phyloP scores from a whole-genome alignment of 2,113 vertebrate genomes.

The Xiphophorus hellerii region DNA sequence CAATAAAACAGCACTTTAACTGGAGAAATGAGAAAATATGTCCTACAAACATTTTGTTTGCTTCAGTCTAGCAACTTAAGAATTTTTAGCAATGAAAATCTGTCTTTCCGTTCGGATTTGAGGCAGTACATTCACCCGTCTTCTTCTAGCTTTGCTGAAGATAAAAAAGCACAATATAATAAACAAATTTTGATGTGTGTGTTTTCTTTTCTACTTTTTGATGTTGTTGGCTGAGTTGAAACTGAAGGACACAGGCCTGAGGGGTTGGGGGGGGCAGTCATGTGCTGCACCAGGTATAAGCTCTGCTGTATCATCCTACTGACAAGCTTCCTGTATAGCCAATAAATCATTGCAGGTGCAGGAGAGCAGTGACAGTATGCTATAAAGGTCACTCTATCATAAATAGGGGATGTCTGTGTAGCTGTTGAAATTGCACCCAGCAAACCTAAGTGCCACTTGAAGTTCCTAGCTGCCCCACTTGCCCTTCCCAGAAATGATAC shows the following conservation, averaged over 20 bases:
- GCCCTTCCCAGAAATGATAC: slow-evolving; percentile 33
- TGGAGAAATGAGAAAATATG: neutral
- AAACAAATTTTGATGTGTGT: neutral
- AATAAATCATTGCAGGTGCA: slow-evolving; percentile 69
- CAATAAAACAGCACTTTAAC: neutral
- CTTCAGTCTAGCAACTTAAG: slow-evolving; percentile 37
- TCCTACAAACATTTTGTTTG: slow-evolving; percentile 35
- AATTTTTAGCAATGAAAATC: neutral
- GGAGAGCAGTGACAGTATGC: slow-evolving; percentile 54
- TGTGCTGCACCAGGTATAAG: slow-evolving; percentile 39
- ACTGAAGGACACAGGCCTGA: slow-evolving; percentile 52
- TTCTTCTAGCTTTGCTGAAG: neutral
- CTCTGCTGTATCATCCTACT: slow-evolving; percentile 31
- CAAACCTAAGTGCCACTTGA: slow-evolving; percentile 49
- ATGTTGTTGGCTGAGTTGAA: slow-evolving; percentile 23
- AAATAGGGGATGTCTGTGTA: slow-evolving; percentile 54
- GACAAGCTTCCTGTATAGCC: slow-evolving; percentile 47
- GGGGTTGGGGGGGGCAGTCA: slow-evolving; percentile 16
- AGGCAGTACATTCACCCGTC: neutral
- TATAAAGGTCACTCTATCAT: slow-evolving; percentile 69
- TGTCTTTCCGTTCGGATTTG: neutral
- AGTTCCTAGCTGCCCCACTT: slow-evolving; percentile 13
- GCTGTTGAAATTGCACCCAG: slow-evolving; percentile 59
- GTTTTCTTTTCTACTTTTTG: neutral
- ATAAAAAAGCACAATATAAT: neutral